These are phyloP conservation scores for Dromas ardeola DNA, from an alignment of 2,113 vertebrate genomes.

Conservation along the genomic window DNA sequence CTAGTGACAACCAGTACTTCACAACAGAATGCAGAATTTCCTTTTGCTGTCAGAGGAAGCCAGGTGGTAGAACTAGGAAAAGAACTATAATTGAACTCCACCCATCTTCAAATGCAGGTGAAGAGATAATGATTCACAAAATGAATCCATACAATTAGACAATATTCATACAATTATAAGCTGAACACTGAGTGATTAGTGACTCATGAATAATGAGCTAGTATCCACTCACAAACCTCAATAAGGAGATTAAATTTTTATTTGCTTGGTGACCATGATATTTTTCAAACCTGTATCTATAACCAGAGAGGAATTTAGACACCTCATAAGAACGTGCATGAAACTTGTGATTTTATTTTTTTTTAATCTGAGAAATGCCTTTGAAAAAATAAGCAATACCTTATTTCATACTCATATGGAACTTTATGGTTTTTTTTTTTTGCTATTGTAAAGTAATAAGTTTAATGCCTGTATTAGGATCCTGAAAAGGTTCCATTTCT, in stretches of 20 bases:
- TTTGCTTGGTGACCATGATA: not conserved
- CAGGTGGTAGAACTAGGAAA: not conserved
- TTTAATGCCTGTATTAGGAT: not conserved
- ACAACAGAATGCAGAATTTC: not conserved
- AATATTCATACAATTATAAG: not conserved
- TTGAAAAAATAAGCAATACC: not conserved
- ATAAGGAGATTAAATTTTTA: not conserved
- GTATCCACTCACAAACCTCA: not conserved
- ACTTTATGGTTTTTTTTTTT: not conserved
- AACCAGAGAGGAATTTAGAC: not conserved
- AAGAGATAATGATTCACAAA: not conserved
- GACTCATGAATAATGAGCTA: not conserved
- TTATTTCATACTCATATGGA: not conserved
- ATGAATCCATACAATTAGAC: not conserved
- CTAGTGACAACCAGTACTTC: not conserved
- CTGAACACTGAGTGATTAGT: not conserved
- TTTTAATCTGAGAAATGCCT: not conserved
- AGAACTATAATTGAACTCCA: conserved; percentile 44
- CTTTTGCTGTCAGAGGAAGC: not conserved
- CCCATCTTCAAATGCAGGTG: not conserved
- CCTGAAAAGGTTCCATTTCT: not conserved
- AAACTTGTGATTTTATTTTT: not conserved
- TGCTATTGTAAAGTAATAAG: not conserved
- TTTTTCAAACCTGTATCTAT: not conserved
- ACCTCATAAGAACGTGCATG: not conserved